Evolutionary conservation across 53 echinoderm and acorn worm species (phyloP).

Genomic region (Arbacia lixula): DNA sequence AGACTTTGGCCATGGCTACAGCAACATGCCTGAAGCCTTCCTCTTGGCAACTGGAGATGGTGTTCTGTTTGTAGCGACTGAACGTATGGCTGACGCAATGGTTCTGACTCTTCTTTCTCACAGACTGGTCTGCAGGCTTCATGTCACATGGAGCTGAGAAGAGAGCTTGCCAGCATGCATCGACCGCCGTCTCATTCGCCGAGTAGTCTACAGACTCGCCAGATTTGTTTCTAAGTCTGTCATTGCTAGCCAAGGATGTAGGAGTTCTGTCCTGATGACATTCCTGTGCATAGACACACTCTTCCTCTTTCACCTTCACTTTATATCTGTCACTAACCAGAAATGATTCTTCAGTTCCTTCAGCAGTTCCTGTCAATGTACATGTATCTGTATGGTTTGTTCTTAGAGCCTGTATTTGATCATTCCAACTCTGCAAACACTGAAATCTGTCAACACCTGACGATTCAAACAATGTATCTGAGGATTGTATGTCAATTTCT

Average conservation of each 20-base stretch:
- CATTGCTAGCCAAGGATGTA: too few species aligned
- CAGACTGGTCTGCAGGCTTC: slow-evolving; percentile 23
- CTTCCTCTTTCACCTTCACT: neutral
- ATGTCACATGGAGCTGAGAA: neutral
- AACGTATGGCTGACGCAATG: neutral
- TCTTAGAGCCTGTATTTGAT: neutral
- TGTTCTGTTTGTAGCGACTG: slow-evolving; percentile 6
- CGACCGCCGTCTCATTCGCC: neutral
- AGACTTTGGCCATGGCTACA: neutral
- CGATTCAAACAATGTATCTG: neutral
- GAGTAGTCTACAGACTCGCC: slow-evolving; percentile 16
- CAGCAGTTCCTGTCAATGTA: neutral
- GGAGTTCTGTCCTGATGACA: too few species aligned
- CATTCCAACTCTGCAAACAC: neutral
- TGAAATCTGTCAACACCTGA: neutral
- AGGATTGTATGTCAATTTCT: too few species aligned
- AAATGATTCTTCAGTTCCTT: neutral
- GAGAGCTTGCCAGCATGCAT: slow-evolving; percentile 28
- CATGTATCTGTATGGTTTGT: neutral
- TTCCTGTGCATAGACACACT: neutral
- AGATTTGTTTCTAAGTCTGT: too few species aligned
- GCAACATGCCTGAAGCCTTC: slow-evolving; percentile 18
- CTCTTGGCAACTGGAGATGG: slow-evolving; percentile 6
- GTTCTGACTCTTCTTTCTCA: slow-evolving; percentile 2
- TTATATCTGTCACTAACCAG: too few species aligned